Conservation (phyloP, 2,888 invertebrate genomes). For the Erebia epiphron region DNA sequence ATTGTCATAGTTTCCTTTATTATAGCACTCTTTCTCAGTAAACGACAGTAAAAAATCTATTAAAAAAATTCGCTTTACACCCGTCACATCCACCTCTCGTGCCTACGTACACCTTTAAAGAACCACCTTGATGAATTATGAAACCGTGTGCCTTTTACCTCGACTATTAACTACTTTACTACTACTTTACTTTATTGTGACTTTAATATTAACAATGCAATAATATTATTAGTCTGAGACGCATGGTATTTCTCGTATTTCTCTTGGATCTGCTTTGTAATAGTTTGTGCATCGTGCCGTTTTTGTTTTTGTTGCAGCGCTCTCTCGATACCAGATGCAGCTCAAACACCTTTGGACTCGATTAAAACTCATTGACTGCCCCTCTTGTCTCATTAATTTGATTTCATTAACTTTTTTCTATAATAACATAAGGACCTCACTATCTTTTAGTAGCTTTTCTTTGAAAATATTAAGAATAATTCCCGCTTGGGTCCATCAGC, state of each 20-base stretch:
- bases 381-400: conserved; percentile 33
- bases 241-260: conserved; percentile 38
- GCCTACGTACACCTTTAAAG: no score
- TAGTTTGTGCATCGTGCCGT: conserved; percentile 77
- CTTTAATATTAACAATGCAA: no score
- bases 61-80: no score
- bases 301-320: conserved; percentile 79
- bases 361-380: conserved; percentile 57
- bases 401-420: conserved; percentile 10
- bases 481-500: background rate
- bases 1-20: no score
- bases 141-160: no score
- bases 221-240: conserved; percentile 32
- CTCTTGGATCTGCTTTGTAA: conserved; percentile 57
- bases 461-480: background rate
- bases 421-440: conserved; percentile 2
- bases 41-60: no score
- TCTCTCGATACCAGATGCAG: conserved; percentile 69
- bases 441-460: conserved; percentile 5
- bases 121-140: no score
- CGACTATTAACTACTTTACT: no score
- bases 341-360: conserved; percentile 61
- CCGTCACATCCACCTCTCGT: no score
- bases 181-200: no score
- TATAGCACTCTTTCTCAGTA: no score